Conservation (phyloP, 2,113 vertebrate genomes). For the Atherinomorus stipes region DNA sequence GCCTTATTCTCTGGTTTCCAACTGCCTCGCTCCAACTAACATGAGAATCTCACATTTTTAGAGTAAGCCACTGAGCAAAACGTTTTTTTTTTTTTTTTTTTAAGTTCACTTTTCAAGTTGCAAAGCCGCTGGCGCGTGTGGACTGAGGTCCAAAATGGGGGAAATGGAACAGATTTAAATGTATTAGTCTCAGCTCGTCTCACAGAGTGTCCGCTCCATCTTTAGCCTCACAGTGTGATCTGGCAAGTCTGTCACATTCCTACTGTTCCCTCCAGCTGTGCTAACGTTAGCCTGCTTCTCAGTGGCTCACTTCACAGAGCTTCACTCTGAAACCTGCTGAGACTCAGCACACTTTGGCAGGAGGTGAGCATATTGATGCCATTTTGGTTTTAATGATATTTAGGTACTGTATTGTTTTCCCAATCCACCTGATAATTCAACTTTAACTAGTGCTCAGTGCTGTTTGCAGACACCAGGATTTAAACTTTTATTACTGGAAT, state of each 20-base stretch:
- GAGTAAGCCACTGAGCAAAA: not conserved
- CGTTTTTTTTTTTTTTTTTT: not conserved
- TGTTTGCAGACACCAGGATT: not conserved
- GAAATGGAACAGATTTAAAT: not conserved
- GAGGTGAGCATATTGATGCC: conserved; percentile 10
- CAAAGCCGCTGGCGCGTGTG: not conserved
- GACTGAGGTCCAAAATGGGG: not conserved
- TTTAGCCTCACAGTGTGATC: conserved; percentile 1
- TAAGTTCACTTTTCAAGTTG: not conserved
- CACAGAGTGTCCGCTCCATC: not conserved
- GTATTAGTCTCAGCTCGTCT: not conserved
- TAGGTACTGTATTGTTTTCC: not conserved
- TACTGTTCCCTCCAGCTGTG: conserved; percentile 45
- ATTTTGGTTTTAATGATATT: conserved; percentile 8
- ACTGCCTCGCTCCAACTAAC: not conserved
- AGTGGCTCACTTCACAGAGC: conserved; percentile 3
- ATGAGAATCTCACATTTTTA: not conserved
- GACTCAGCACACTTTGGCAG: not conserved
- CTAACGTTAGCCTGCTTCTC: conserved; percentile 26
- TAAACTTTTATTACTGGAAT: not conserved
- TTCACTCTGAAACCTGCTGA: conserved; percentile 35
- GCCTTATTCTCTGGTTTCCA: not conserved
- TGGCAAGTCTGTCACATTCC: conserved; percentile 19
- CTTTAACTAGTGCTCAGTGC: not conserved
- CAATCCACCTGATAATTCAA: not conserved